Base-by-base conservation (phyloP, 2,113 vertebrate genomes). In the Aldabrachelys gigantea region DNA sequence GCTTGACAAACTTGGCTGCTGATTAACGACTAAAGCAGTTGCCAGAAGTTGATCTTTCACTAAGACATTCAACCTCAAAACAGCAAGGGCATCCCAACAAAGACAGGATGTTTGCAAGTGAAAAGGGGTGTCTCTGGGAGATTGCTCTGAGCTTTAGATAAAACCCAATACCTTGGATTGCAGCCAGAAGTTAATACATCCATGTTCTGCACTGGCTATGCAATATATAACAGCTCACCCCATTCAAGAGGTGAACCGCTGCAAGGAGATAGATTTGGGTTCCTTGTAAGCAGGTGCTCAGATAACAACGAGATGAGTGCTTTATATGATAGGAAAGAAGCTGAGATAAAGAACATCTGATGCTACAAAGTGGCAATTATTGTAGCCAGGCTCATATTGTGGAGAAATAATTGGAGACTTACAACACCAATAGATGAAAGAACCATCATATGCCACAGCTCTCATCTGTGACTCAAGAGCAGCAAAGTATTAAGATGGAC, bases 231-330 rank as follows among this genome's bases (percentile, higher is more conserved):
- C 2, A n/a, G 80, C 31, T 24, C 65, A 0, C 85, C 87, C 81
- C 21, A 52, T 85, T 85, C 93, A 69, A 84, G 16, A 0, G 69
- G 44, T 81, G 14, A 41, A 54, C 69, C 90, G 92, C 94, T 88
- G 95, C 94, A 92, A 52, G 53, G 29, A 65, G 10, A 35, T 9
- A 16, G 1, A 62, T 17, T 82, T 1, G 5, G 5, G 4, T 35
- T 52, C 41, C 59, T 24, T 49, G 50, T 19, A 5, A 82, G 19
- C 31, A 84, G 78, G 3, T 7, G 65, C 84, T 86, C 79, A 56
- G 78, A 38, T 10, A 6, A 2, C 24, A 79, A 78, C 0, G 35
- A 38, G 56, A 12, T 0, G 0, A 41, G n/a, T 41, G 69, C n/a
- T 75, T 38, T 24, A 41, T 22, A 41, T 38, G n/a, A 41, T 75